Evolutionary conservation across 2,113 vertebrate genomes (phyloP), one percentile per base, ranked within the genome.

Genomic region (Neofelis nebulosa): DNA sequence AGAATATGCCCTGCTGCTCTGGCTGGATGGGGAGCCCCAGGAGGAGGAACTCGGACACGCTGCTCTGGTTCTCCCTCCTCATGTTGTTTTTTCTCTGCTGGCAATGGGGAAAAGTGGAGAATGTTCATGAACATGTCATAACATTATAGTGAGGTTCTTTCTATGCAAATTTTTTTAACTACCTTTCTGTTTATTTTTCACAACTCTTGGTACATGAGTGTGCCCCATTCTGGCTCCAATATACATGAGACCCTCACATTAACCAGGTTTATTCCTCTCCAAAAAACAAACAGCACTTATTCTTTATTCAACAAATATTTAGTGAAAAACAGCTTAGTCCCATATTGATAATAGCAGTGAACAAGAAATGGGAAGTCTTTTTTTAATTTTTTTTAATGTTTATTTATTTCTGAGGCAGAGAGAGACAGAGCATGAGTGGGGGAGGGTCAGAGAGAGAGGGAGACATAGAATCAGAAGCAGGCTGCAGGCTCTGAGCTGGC

Each of bases 21-120:
- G 95, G 94, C 0, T 0, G 7, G 15, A 95, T 85, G 48, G 97
- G 94, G 41, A 98, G 65, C 18, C 97, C 97, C 85, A 96, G 84
- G 55, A 98, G 97, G 68, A 96, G 25, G 91, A 98, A 97, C 21
- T 95, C 5, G 0, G 85, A 84, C 52, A 76, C 0, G 0, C 7
- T 71, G 36, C 80, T 97, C 76, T 48, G 45, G 6, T 97, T 97
- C 55, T 84, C 78, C 5, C 0, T 19, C 14, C 29, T 93, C 97
- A 96, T 94, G 38, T 31, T 81, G 25, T 18, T 89, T 57, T 65
- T 8, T 55, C n/a, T 91, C 81, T 94, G 33, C 18, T 85, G 52
- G 23, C 25, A 36, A 36, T 21, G 61, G 36, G 7, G 19, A 10
- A 41, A 18, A 57, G 5, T 79, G 4, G 13, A 25, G 52, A 76